These are phyloP conservation scores for Turdus rufiventris DNA, from an alignment of 2,113 vertebrate species.

Conservation along the genomic window DNA sequence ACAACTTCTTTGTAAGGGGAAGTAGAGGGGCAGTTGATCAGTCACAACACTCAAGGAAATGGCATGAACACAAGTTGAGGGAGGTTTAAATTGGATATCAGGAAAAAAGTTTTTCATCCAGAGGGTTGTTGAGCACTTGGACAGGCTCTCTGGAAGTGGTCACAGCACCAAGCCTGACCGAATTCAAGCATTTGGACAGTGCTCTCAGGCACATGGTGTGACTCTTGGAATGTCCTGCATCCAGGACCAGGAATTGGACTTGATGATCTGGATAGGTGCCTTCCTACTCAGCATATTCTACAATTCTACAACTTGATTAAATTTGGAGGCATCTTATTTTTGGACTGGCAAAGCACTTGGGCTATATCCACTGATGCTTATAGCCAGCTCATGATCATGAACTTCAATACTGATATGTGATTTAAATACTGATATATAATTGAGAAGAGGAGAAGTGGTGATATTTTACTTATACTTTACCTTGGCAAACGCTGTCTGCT, in stretches of 20 bases:
- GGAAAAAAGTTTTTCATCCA: background rate
- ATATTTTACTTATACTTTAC: background rate
- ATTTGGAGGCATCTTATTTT: background rate
- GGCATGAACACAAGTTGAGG: fast-evolving
- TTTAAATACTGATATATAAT: background rate
- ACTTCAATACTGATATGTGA: background rate
- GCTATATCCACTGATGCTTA: background rate
- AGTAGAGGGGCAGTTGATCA: background rate
- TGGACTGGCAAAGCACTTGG: background rate
- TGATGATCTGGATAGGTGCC: background rate
- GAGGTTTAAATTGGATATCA: background rate
- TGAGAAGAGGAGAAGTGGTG: background rate
- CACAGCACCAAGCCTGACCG: background rate
- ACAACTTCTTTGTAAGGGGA: background rate
- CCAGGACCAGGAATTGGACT: background rate
- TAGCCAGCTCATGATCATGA: background rate
- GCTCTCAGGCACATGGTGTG: background rate
- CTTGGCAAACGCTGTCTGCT: background rate
- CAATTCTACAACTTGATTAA: background rate
- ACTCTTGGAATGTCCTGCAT: too few species aligned
- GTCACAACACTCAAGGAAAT: background rate
- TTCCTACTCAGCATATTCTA: background rate
- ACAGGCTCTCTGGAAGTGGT: background rate
- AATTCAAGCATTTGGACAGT: background rate
- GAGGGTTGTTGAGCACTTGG: fast-evolving